phyloP scores from a whole-genome alignment of 2,888 invertebrate species.

The Hartigia nigra region DNA sequence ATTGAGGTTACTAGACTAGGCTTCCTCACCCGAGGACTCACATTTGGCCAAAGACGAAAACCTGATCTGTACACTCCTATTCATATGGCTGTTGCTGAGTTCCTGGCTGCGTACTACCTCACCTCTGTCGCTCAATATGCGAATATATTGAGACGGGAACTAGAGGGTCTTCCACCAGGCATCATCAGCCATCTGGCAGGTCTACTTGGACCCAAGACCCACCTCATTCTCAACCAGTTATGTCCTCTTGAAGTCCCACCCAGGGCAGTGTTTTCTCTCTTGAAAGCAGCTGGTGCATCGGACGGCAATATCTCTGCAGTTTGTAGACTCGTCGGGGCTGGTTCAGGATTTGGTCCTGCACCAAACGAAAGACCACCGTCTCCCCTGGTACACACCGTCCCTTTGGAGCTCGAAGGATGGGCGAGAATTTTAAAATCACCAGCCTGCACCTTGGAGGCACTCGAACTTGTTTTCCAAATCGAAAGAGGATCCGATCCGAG shows the following conservation, averaged over 20 bases:
- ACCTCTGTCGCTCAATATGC: conserved; percentile 68
- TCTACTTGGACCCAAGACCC: conserved; percentile 67
- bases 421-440: conserved; percentile 67
- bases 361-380: conserved; percentile 57
- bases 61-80: conserved; percentile 67
- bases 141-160: conserved; percentile 67
- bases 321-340: conserved; percentile 67
- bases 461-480: conserved; percentile 68
- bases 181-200: conserved; percentile 68
- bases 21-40: conserved; percentile 65
- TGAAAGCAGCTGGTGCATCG: conserved; percentile 69
- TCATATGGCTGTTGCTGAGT: conserved; percentile 68
- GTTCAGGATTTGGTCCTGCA: conserved; percentile 64
- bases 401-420: conserved; percentile 68
- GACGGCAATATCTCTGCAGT: conserved; percentile 69
- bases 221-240: conserved; percentile 67
- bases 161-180: conserved; percentile 67
- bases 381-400: conserved; percentile 65
- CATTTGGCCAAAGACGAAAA: conserved; percentile 65
- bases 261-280: conserved; percentile 68
- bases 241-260: conserved; percentile 69
- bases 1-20: conserved; percentile 65
- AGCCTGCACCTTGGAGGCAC: conserved; percentile 67
- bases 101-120: conserved; percentile 70
- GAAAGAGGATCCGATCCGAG: conserved; percentile 65